These are phyloP conservation scores for Prinia subflava DNA, from an alignment of 2,113 vertebrate genomes.

Conservation along the genomic window DNA sequence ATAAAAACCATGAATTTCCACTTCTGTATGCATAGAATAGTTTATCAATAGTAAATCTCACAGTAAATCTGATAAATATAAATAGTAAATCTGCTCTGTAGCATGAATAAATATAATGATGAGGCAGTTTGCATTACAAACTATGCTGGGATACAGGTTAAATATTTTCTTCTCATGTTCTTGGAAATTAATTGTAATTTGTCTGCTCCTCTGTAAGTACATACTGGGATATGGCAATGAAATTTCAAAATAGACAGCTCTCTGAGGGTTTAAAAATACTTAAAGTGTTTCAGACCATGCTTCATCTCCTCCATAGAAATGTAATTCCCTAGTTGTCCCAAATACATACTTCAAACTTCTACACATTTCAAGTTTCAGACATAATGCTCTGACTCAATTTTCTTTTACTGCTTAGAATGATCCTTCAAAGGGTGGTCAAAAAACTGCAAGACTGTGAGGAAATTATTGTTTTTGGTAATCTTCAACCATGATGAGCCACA, in stretches of 20 bases:
- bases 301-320: neutral
- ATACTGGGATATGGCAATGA: neutral
- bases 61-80: neutral
- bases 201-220: neutral
- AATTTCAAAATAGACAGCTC: neutral
- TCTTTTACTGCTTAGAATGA: neutral
- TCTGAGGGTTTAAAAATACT: neutral
- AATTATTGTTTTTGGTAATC: neutral
- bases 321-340: neutral
- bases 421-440: neutral
- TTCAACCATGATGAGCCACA: neutral
- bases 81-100: neutral
- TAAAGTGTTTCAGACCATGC: neutral
- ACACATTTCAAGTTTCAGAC: neutral
- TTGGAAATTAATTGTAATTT: neutral
- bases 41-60: neutral
- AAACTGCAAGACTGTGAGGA: neutral
- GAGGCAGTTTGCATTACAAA: neutral
- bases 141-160: neutral
- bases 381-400: neutral
- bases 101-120: neutral
- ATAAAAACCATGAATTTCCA: neutral
- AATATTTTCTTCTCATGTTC: neutral
- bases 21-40: neutral
- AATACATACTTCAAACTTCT: neutral